phyloP scores from a whole-genome alignment of 2,113 vertebrate species.

The Dunckerocampus dactyliophorus region DNA sequence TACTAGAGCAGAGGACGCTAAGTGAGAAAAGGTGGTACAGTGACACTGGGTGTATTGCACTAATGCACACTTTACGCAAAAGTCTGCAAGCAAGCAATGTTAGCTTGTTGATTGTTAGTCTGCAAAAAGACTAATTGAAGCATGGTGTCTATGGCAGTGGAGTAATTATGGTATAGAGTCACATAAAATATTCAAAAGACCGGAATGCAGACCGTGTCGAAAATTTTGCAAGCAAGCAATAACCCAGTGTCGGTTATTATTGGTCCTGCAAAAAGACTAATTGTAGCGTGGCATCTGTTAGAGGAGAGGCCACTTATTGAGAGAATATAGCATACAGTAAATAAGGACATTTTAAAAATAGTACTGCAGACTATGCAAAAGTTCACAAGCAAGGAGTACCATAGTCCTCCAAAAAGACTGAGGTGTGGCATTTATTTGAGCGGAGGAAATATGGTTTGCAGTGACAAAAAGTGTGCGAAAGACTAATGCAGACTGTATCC shows the following conservation, averaged over 20 bases:
- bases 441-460: no score
- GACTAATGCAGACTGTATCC: no score
- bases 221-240: not conserved
- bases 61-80: not conserved
- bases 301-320: not conserved
- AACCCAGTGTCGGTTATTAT: not conserved
- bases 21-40: no score
- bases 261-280: not conserved
- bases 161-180: no score
- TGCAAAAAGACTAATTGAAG: no score
- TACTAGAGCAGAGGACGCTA: not conserved
- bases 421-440: no score
- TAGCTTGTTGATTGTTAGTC: no score
- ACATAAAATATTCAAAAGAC: no score
- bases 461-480: no score
- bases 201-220: not conserved
- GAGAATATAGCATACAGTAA: not conserved
- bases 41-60: no score
- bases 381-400: not conserved
- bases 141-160: no score
- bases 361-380: constrained; percentile 1
- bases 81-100: not conserved
- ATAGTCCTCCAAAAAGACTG: no score
- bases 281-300: not conserved
- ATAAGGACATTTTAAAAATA: not conserved